Conservation (phyloP, 2,888 invertebrate species). For the Gnatocerus cornutus region DNA sequence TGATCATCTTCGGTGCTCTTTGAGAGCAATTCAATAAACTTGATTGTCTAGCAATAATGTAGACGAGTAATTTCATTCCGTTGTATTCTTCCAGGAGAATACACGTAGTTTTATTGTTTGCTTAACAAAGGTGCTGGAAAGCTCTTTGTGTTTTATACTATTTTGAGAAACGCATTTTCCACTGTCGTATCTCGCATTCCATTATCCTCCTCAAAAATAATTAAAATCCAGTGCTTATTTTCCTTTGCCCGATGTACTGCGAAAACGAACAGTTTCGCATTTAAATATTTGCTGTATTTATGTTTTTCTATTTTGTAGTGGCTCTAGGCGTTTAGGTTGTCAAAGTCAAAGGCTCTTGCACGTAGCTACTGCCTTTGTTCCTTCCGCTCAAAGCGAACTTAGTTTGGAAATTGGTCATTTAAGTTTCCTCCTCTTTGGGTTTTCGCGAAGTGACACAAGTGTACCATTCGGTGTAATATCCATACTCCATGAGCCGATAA, state of each 20-base stretch:
- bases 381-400: constrained; percentile 14
- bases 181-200: not conserved
- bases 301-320: too few species aligned
- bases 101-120: constrained; percentile 2
- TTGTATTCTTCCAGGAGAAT: constrained; percentile 3
- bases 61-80: constrained; percentile 11
- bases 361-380: constrained; percentile 7
- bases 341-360: constrained; percentile 9
- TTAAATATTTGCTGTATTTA: too few species aligned
- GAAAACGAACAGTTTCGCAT: too few species aligned
- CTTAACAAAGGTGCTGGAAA: not conserved
- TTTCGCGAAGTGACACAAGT: constrained; percentile 18
- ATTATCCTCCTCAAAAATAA: too few species aligned
- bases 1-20: constrained; percentile 21
- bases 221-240: too few species aligned
- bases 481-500: constrained; percentile 25
- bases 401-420: constrained; percentile 29
- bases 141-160: constrained; percentile 1
- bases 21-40: constrained; percentile 11
- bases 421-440: constrained; percentile 17
- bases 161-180: constrained; percentile 1
- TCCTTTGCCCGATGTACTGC: too few species aligned
- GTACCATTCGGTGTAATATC: constrained; percentile 26
- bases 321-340: too few species aligned
- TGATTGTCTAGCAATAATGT: constrained; percentile 11